A percentile compares a stretch with the other conserved stretches of the same genome.
Conservation (phyloP, 2,888 invertebrate genomes). For the Neuroscelio doddi region DNA sequence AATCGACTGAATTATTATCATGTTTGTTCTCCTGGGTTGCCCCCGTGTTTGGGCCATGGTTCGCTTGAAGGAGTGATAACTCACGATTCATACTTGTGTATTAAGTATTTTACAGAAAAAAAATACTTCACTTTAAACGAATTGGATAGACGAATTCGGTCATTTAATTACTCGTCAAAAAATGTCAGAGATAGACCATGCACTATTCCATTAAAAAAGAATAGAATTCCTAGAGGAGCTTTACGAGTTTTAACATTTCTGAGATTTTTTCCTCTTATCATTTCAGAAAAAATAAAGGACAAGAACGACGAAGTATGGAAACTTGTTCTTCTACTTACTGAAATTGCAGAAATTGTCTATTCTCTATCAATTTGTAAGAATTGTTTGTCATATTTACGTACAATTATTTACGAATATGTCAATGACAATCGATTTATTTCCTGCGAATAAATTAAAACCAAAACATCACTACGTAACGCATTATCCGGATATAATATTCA, state of each 20-base stretch:
- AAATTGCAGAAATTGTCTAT: slow-evolving; percentile 48
- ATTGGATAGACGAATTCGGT: slow-evolving; percentile 21
- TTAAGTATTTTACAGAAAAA: slow-evolving; percentile 21
- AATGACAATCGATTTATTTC: slow-evolving; percentile 30
- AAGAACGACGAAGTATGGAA: slow-evolving; percentile 40
- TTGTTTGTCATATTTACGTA: slow-evolving; percentile 24
- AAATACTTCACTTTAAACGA: slow-evolving; percentile 38
- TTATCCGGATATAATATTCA: slow-evolving; percentile 36
- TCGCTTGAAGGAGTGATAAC: slow-evolving; percentile 36
- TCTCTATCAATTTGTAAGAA: slow-evolving; percentile 45
- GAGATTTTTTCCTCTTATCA: slow-evolving; percentile 38
- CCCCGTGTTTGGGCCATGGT: slow-evolving; percentile 46
- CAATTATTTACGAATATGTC: no score
- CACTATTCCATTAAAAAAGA: slow-evolving; percentile 1
- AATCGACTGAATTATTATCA: slow-evolving; percentile 33
- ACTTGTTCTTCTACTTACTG: slow-evolving; percentile 31
- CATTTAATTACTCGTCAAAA: slow-evolving; percentile 27
- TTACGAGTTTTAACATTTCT: slow-evolving; percentile 42
- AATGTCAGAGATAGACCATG: slow-evolving; percentile 42
- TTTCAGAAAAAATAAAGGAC: slow-evolving; percentile 34
- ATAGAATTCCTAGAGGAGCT: slow-evolving; percentile 34
- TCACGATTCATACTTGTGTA: slow-evolving; percentile 24
- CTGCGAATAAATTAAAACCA: slow-evolving; percentile 27
- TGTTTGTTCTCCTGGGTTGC: slow-evolving; percentile 39
- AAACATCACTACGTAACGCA: slow-evolving; percentile 47